These are phyloP conservation scores for Leucophenga maculata DNA, from an alignment of 2,888 invertebrate genomes.

Conservation along the genomic window DNA sequence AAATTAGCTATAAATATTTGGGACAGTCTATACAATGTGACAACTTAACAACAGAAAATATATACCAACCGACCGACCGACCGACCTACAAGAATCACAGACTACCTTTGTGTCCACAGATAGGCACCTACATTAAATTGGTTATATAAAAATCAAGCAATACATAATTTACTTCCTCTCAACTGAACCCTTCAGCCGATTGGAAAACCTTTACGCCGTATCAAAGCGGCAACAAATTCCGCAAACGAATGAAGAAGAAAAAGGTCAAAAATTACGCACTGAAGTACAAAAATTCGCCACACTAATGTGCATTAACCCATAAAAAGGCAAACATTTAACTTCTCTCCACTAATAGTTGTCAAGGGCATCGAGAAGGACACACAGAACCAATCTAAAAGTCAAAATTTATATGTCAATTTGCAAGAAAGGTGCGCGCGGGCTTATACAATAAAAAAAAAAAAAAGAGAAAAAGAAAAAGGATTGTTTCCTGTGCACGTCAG, in stretches of 20 bases:
- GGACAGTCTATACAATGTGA: too few species aligned
- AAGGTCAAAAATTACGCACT: constrained; percentile 38
- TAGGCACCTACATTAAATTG: not conserved
- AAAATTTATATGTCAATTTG: constrained; percentile 60
- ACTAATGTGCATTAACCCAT: constrained; percentile 59
- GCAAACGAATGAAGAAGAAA: not conserved
- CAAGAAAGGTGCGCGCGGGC: constrained; percentile 52
- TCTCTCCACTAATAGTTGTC: constrained; percentile 45
- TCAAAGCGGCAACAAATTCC: too few species aligned
- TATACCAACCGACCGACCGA: too few species aligned
- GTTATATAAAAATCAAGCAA: constrained; percentile 10
- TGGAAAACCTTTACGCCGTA: too few species aligned
- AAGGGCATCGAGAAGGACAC: not conserved
- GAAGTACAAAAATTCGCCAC: constrained; percentile 61
- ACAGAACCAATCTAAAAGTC: not conserved
- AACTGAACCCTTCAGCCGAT: not conserved
- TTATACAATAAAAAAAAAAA: constrained; percentile 2
- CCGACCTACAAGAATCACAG: too few species aligned
- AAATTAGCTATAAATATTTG: too few species aligned
- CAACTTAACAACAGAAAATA: too few species aligned
- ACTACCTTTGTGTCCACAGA: too few species aligned
- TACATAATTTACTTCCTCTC: constrained; percentile 14
- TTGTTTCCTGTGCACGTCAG: constrained; percentile 18
- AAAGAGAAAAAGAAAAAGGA: too few species aligned
- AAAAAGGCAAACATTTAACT: constrained; percentile 60